Conservation (phyloP, 23 tunicate species). For the Pegea sp. region DNA sequence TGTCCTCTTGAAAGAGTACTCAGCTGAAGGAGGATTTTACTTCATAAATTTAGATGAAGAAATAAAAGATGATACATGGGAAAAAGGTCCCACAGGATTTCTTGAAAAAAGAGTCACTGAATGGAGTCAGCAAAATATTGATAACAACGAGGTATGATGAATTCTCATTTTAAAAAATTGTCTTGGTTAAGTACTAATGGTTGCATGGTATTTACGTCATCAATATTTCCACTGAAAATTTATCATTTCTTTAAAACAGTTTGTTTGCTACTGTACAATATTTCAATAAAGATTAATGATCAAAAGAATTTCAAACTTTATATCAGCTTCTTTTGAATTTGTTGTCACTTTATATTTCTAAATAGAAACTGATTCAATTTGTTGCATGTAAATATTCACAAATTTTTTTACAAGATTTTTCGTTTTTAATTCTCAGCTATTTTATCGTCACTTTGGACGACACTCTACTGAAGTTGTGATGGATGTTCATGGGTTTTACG, state of each 20-base stretch:
- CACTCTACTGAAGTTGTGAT: constrained; percentile 70
- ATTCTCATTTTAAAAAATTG: background rate
- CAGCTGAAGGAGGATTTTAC: constrained; percentile 35
- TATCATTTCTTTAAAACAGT: too few species aligned
- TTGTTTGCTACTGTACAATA: too few species aligned
- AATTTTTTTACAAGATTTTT: too few species aligned
- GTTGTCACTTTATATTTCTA: too few species aligned
- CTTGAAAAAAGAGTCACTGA: constrained; percentile 32
- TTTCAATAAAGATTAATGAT: background rate
- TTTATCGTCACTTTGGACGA: constrained; percentile 57
- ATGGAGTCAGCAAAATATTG: constrained; percentile 27
- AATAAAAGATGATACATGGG: constrained; percentile 14
- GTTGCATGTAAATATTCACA: too few species aligned
- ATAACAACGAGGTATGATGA: constrained; percentile 25
- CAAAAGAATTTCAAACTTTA: background rate
- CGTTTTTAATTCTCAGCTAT: constrained; percentile 22
- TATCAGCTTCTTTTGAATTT: too few species aligned
- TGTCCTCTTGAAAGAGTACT: constrained; percentile 26
- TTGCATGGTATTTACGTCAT: too few species aligned
- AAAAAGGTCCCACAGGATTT: constrained; percentile 8
- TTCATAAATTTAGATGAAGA: constrained; percentile 16
- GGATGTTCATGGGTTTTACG: constrained; percentile 53
- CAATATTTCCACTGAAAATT: too few species aligned
- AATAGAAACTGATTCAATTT: too few species aligned
- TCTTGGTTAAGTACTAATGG: too few species aligned